A percentile compares a stretch with the other conserved stretches of the same genome.
Evolutionary conservation across 2,113 vertebrate species (phyloP).

Genomic region (Neotoma lepida): DNA sequence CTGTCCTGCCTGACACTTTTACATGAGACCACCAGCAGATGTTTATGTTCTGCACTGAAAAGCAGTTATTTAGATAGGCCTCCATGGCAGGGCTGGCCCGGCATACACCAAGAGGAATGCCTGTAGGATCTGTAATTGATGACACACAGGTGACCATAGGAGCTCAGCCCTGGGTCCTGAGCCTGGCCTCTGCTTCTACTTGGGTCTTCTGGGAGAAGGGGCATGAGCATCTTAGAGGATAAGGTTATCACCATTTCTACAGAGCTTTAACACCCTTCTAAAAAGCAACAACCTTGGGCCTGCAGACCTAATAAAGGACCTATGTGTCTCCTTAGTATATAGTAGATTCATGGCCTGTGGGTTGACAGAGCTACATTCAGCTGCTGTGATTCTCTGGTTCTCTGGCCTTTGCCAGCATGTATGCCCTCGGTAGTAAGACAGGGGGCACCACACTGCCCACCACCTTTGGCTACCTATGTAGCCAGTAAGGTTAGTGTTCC

Average conservation of each 20-base stretch:
- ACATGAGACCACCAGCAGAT: conserved; percentile 77
- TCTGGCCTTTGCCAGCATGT: not conserved
- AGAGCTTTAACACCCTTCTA: not conserved
- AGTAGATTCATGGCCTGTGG: not conserved
- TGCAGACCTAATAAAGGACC: not conserved
- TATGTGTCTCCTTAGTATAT: not conserved
- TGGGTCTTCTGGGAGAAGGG: not conserved
- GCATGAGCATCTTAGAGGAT: not conserved
- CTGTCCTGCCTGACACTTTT: not conserved
- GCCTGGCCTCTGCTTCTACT: conserved; percentile 10
- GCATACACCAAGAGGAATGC: conserved; percentile 50
- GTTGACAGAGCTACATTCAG: not conserved
- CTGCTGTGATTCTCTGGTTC: not conserved
- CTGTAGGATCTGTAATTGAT: conserved; percentile 62
- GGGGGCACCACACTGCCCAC: not conserved
- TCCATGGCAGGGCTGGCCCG: conserved; percentile 46
- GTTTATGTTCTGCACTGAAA: conserved; percentile 82
- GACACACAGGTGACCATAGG: conserved; percentile 63
- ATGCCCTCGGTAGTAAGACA: not conserved
- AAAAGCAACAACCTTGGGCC: not conserved
- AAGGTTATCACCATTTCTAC: too few species aligned
- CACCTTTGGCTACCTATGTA: not conserved
- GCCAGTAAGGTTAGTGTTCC: not conserved
- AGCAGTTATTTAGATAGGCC: conserved; percentile 83
- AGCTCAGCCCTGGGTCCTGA: conserved; percentile 67